Evolutionary conservation across 1,140 invertebrate genomes (phyloP).

Genomic region (Pseudoatta argentina): DNA sequence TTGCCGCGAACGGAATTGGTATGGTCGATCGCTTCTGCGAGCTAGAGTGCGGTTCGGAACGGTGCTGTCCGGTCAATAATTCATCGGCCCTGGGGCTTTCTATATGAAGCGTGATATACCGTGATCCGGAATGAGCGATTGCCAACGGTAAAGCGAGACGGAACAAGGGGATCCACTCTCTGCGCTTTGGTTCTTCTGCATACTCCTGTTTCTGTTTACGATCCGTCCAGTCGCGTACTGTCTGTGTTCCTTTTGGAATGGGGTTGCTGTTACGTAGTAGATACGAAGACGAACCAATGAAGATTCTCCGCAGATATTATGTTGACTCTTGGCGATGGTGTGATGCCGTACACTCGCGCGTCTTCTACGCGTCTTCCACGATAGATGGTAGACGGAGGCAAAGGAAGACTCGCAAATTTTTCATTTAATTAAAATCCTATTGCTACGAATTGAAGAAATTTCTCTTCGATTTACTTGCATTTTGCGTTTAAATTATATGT

Average conservation of each 20-base stretch:
- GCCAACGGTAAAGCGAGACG: slow-evolving; percentile 78
- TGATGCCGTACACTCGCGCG: background rate
- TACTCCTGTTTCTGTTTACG: slow-evolving; percentile 65
- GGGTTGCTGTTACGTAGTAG: slow-evolving; percentile 43
- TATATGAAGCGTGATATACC: slow-evolving; percentile 85
- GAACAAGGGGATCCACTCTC: slow-evolving; percentile 57
- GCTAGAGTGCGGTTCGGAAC: slow-evolving; percentile 62
- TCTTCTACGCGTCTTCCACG: background rate
- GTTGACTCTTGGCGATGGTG: slow-evolving; percentile 15
- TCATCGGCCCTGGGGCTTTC: slow-evolving; percentile 78
- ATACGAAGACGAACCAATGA: background rate
- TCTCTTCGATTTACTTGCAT: background rate
- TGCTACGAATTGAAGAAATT: background rate
- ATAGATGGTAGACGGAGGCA: background rate
- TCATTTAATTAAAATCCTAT: slow-evolving; percentile 32
- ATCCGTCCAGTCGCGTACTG: slow-evolving; percentile 32
- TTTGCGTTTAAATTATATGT: background rate
- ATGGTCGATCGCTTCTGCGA: slow-evolving; percentile 80
- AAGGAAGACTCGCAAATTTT: slow-evolving; percentile 24
- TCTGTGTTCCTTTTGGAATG: slow-evolving; percentile 48
- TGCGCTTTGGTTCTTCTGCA: slow-evolving; percentile 66
- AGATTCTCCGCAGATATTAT: slow-evolving; percentile 33
- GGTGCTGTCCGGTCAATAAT: slow-evolving; percentile 80
- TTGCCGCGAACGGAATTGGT: slow-evolving; percentile 82
- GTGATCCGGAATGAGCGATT: slow-evolving; percentile 84